Percentiles rank a stretch among this genome's conserved stretches.
Evolutionary conservation across 2,888 invertebrate genomes (phyloP).

Genomic region (Neoitamus cyanurus): DNA sequence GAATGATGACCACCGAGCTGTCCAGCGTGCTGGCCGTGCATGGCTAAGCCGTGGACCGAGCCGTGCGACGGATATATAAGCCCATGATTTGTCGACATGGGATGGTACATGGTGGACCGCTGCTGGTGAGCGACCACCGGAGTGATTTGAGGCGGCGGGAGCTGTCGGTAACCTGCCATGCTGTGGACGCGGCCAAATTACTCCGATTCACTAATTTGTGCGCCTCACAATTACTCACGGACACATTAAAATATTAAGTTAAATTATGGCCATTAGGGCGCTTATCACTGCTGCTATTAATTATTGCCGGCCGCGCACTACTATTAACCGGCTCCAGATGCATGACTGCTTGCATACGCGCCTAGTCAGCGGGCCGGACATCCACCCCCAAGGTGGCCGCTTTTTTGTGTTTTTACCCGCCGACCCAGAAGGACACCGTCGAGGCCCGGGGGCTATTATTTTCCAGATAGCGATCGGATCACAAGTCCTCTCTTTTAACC

Average conservation of each 20-base stretch:
- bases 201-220: conserved; percentile 46
- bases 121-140: conserved; percentile 49
- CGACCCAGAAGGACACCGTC: conserved; percentile 3
- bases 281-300: conserved; percentile 44
- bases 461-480: conserved; percentile 29
- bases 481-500: conserved; percentile 4
- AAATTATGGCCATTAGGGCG: conserved; percentile 44
- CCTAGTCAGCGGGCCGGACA: not conserved
- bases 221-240: conserved; percentile 26
- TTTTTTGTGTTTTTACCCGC: not conserved
- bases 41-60: conserved; percentile 63
- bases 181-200: conserved; percentile 46
- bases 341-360: conserved; percentile 40
- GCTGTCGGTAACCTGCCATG: conserved; percentile 57
- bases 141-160: conserved; percentile 58
- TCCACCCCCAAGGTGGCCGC: not conserved
- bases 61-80: conserved; percentile 66
- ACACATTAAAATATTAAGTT: conserved; percentile 42
- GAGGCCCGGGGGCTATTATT: not conserved
- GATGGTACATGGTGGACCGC: conserved; percentile 62
- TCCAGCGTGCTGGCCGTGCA: conserved; percentile 61
- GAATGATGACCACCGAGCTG: conserved; percentile 55
- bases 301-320: conserved; percentile 32
- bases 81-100: conserved; percentile 62
- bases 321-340: conserved; percentile 45